These are phyloP conservation scores for Rotaria socialis DNA, from an alignment of 2,888 invertebrate genomes.

Conservation along the genomic window DNA sequence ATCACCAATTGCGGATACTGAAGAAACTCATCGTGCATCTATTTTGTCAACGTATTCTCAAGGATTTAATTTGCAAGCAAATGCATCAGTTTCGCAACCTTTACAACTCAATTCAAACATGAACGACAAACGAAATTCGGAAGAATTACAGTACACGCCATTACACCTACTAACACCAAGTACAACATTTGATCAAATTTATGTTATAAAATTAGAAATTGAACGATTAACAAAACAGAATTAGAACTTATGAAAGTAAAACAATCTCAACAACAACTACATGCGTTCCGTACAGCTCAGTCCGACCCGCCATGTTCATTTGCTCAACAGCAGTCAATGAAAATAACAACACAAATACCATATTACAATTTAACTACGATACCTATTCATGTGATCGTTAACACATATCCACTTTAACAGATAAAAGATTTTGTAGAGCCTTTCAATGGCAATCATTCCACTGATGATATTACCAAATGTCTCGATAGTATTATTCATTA, in stretches of 20 bases:
- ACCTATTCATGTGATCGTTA: background rate
- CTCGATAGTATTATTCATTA: background rate
- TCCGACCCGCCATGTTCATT: too few species aligned
- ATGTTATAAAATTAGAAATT: background rate
- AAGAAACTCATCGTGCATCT: too few species aligned
- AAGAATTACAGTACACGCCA: too few species aligned
- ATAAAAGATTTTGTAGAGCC: background rate
- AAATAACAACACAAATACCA: too few species aligned
- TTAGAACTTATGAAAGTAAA: background rate
- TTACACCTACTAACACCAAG: background rate
- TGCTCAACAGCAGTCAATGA: too few species aligned
- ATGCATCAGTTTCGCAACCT: too few species aligned
- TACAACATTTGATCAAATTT: background rate
- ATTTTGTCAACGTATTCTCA: too few species aligned
- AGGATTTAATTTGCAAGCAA: too few species aligned
- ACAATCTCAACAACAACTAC: background rate
- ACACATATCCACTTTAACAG: background rate
- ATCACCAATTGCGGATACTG: too few species aligned
- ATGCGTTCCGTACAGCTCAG: too few species aligned
- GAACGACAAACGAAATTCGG: too few species aligned
- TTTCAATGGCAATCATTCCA: background rate
- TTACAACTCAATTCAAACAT: too few species aligned
- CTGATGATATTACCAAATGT: background rate
- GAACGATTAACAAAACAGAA: background rate
- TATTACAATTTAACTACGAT: background rate